phyloP scores from a whole-genome alignment of 1,140 invertebrate species.

The Akabosia matsudoensis region DNA sequence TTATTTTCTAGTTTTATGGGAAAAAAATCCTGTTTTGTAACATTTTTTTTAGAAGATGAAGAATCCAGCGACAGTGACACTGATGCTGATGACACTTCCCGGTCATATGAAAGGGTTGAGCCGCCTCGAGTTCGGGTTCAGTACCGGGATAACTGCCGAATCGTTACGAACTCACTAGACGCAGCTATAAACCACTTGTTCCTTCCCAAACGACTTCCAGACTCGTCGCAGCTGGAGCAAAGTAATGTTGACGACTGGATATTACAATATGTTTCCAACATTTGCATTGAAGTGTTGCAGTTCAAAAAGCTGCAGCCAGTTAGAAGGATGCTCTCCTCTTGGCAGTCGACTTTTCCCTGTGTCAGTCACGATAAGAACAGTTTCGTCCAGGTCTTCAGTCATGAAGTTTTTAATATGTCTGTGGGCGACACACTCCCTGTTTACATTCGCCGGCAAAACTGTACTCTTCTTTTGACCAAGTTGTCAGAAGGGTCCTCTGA shows the following conservation, averaged over 20 bases:
- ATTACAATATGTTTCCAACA: not conserved
- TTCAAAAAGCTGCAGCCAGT: not conserved
- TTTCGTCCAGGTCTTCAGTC: not conserved
- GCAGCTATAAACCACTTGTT: not conserved
- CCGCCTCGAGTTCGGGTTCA: not conserved
- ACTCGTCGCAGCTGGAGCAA: not conserved
- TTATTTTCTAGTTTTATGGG: no score
- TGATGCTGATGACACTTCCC: not conserved
- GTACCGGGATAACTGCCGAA: not conserved
- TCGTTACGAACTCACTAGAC: not conserved
- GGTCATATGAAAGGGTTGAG: not conserved
- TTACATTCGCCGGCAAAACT: not conserved
- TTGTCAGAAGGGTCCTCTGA: not conserved
- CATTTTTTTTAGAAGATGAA: not conserved
- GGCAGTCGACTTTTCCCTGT: not conserved
- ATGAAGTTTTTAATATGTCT: not conserved
- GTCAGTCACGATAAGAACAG: not conserved
- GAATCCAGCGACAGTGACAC: not conserved
- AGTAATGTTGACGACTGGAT: not conserved
- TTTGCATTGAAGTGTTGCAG: not conserved
- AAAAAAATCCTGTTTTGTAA: not conserved
- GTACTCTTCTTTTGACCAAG: not conserved
- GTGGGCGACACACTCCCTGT: not conserved
- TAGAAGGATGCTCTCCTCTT: not conserved
- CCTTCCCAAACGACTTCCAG: not conserved